Base-by-base conservation (phyloP, 2,888 invertebrate genomes). In the Cartodere bifasciata region DNA sequence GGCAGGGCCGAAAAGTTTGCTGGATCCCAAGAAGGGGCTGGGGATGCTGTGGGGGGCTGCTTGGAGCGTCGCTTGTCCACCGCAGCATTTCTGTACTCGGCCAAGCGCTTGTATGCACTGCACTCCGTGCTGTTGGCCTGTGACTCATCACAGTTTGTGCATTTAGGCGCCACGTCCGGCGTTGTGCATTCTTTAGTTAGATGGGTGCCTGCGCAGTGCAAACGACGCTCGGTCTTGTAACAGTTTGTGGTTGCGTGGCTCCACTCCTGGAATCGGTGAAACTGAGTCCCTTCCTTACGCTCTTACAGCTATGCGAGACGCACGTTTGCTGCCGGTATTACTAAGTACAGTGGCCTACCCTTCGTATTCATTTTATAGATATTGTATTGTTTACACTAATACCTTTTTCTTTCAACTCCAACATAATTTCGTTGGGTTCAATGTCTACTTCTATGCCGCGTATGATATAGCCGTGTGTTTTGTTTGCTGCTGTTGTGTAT, bases 181-280 rank as follows among this genome's bases (percentile, higher is more conserved):
- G 23, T 16, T 13, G 7, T 11, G 21, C 30, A 34, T 4, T 34
- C 12, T 6, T 5, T 12, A 2, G 34, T 30, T 4, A 13, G 5
- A 13, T 34, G 30, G 1, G 13, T 12, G 2, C 17, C 20, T 5
- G 29, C 30, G 20, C 34, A 34, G 13, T 34, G 29, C 2, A 34
- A 6, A n/a, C 34, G 30, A 4, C n/a, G 20, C 1, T 12, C 9
- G 2, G 5, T 2, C 3, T 4, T 20, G 4, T 10, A 23, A 13
- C 34, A 34, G 10, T 34, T 34, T 6, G 10, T 13, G 3, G 34
- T 34, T 13, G 34, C 34, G 12, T 34, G 34, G 4, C 34, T 30
- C 34, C 34, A 34, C 13, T 15, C 12, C 12, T 34, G 34, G 24
- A 29, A 34, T 3, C 14, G 23, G 5, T 24, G 12, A 10, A 29